Conservation (phyloP, 30 jellyfish, hydroid and myxozoan genomes). For the Aurelia aurita region DNA sequence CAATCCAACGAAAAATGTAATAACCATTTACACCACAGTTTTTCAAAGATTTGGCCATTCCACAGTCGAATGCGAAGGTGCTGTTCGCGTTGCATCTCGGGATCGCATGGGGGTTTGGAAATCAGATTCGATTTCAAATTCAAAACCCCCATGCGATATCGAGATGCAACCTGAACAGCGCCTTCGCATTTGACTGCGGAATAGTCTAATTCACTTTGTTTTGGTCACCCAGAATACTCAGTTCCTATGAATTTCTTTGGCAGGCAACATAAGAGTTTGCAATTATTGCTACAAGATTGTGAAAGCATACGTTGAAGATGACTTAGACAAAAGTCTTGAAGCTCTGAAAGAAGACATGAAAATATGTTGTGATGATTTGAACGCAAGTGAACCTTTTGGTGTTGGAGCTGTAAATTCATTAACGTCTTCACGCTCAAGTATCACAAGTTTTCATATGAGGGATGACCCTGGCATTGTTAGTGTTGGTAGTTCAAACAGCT, state of each 20-base stretch:
- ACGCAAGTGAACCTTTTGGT: conserved; percentile 67
- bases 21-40: no score
- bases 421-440: conserved; percentile 73
- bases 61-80: no score
- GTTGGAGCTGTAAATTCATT: conserved; percentile 62
- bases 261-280: conserved; percentile 96
- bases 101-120: no score
- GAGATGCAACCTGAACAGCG: no score
- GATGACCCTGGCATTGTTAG: conserved; percentile 60
- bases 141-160: no score
- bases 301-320: conserved; percentile 88
- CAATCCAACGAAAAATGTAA: no score
- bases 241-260: not conserved
- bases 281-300: conserved; percentile 92
- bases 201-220: no score
- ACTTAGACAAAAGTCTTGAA: conserved; percentile 82
- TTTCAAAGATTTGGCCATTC: no score
- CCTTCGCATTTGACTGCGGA: no score
- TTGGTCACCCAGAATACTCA: no score
- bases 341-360: conserved; percentile 88
- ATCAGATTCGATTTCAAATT: no score
- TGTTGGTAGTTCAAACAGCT: conserved; percentile 67
- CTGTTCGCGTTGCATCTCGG: no score
- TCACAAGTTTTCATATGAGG: conserved; percentile 30
- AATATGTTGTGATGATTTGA: conserved; percentile 42